phyloP scores from a whole-genome alignment of 2,797 vertebrate genomes.

The Dallia pectoralis region DNA sequence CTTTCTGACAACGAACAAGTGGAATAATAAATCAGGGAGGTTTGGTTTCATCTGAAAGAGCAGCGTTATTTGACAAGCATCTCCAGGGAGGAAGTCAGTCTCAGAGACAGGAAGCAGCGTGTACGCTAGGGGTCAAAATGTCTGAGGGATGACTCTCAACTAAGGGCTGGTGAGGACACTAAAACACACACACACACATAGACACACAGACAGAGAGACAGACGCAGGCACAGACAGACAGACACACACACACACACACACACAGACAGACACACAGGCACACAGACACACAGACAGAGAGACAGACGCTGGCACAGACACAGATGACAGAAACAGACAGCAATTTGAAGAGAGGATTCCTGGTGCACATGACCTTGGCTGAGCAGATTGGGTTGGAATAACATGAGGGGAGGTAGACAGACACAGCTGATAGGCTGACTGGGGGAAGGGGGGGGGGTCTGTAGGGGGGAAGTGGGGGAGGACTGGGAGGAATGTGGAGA shows the following conservation, averaged over 20 bases:
- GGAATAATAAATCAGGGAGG: conserved; percentile 53
- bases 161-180: conserved; percentile 63
- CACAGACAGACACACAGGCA: conserved; percentile 51
- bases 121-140: conserved; percentile 68
- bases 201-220: conserved; percentile 29
- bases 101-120: conserved; percentile 64
- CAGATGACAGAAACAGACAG: no score
- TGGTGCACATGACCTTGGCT: conserved; percentile 67
- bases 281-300: conserved; percentile 33
- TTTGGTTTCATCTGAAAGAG: conserved; percentile 55
- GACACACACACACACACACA: conserved; percentile 22
- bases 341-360: conserved; percentile 50
- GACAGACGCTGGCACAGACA: conserved; percentile 3
- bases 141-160: conserved; percentile 66
- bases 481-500: conserved; percentile 15
- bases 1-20: conserved; percentile 40
- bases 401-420: conserved; percentile 64
- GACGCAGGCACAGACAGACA: conserved; percentile 7
- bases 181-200: conserved; percentile 45
- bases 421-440: conserved; percentile 39
- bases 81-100: conserved; percentile 68
- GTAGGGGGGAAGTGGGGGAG: conserved; percentile 19
- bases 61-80: conserved; percentile 60
- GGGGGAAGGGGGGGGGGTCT: conserved; percentile 26
- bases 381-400: conserved; percentile 57